Base-by-base conservation (phyloP, 2,113 vertebrate species). In the Meriones unguiculatus region DNA sequence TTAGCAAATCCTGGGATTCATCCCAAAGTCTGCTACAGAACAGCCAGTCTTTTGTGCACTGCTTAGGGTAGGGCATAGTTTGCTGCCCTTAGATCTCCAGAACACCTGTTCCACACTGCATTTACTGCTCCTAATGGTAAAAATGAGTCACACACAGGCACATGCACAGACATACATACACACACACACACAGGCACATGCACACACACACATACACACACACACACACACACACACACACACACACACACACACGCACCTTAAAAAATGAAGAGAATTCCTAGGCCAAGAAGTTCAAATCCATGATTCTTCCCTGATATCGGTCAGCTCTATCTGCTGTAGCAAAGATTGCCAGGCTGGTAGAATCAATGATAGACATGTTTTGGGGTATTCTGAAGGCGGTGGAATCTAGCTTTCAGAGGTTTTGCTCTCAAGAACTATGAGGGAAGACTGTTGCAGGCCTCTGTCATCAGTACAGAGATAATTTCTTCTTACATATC, bases 281-380 rank as follows among this genome's bases (percentile, higher is more conserved):
- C 59, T 8, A 35, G 54, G 50, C 87, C 77, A 22, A 35, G 46
- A n/a, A 7, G 30, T 59, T 5, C 12, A 50, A 86, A 54, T 0
- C 2, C 2, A 0, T 57, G 2, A n/a, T n/a, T 64, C 54, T 76
- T 84, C 12, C 22, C 38, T 50, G n/a, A 52, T 25, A 0, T 7
- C 38, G 1, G 12, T 41, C 75, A 24, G 3, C 65, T 3, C 3
- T 57, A n/a, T 50, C 22, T 57, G 38, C 28, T 15, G 14, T 46
- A 17, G 75, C 73, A 14, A 32, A 92, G 64, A n/a, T 0, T 72
- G 41, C 11, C 52, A 13, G 2, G 12, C 4, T 0, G 9, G 32
- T 20, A 28, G 32, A 67, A 18, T 3, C 4, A 15, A 25, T 14
- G 6, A 15, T 0, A 54, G 7, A 64, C 28, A 32, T 41, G 5